Evolutionary conservation across 2,888 invertebrate species (phyloP), one percentile per base, ranked within the genome.

Genomic region (Drosophila mettleri): DNA sequence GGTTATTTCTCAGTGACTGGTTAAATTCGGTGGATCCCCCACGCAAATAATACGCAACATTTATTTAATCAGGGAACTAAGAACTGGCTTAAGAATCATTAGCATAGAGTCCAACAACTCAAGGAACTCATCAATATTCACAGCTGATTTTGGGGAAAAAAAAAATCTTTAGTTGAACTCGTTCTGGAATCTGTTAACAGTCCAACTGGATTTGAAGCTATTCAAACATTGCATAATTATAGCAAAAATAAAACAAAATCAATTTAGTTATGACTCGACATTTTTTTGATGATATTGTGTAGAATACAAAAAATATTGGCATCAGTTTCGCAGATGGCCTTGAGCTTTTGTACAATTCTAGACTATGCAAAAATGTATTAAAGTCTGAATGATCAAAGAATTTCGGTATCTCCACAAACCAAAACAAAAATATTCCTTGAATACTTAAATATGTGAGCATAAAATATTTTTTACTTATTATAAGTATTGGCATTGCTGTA

Each of bases 201-300:
- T 74, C 10, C 48, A 39, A 31, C 53, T 41, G 12, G 41, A 24
- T 58, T 34, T 54, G 16, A 2, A 27, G n/a, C 7, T 51, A 12
- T 33, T 10, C 27, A 58, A 52, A 48, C 45, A 65, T 78, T 75
- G 75, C 69, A 73, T 70, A 69, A 80, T 78, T 48, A 66, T 55
- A 46, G 49, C 36, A 14, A 62, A 34, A 55, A 29, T 6, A 66
- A 41, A 53, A 54, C 16, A 33, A 55, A 59, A 38, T 61, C 43
- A 45, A 53, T 63, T 55, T 43, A 12, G 9, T 36, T 45, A 46
- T 84, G 69, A 83, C 66, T 74, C 9, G 20, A 46, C 63, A 74
- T 4, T 36, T 39, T 61, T 45, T 33, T n/a, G n/a, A 22, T 20
- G 20, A 43, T 53, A 7, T 59, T 48, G n/a, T 34, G 22, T 29